Evolutionary conservation across 2,888 invertebrate genomes (phyloP), one percentile per base, ranked within the genome.

Genomic region (Caenorhabditis sulstoni): DNA sequence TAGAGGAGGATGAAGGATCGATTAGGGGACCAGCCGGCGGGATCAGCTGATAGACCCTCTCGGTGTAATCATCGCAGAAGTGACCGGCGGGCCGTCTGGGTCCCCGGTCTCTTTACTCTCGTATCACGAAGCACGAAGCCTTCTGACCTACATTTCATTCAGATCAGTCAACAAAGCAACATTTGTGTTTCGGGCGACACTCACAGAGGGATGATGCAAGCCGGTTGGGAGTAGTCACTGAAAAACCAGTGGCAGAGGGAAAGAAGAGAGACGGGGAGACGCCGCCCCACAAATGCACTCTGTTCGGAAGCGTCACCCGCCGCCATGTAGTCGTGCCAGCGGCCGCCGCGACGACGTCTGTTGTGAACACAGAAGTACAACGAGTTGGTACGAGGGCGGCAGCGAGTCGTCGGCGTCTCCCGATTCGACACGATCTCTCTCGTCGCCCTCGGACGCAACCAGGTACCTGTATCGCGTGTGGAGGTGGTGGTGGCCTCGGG

Each of bases 381-480:
- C 71, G 57, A 71, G 41, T 41, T 73, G 64, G 73, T 73, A 62
- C 71, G 55, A 55, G 18, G 39, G 8, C 47, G 47, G 29, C 29
- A 29, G 29, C 29, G 7, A 7, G 7, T 5, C 29, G 29, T 29
- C 29, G 29, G 29, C 29, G 29, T 61, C 59, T 47, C 12, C 9
- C 47, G 18, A 49, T 39, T 35, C 50, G 35, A 57, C 55, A 16
- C 37, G 49, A 49, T n/a, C 70, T 52, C 53, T 71, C 49, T 71
- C 57, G 12, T 7, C 23, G 47, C 18, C n/a, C 71, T 64, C 64
- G 64, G 64, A 64, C 58, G 57, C 64, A 73, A 73, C 73, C 64
- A 64, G 73, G 73, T 73, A 73, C 73, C 73, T 73, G 73, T 58
- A 58, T 57, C 57, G 64, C 41, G 59, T 68, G 67, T n/a, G 35